phyloP scores from a whole-genome alignment of 2,797 vertebrate species.

The Nannoperca australis region DNA sequence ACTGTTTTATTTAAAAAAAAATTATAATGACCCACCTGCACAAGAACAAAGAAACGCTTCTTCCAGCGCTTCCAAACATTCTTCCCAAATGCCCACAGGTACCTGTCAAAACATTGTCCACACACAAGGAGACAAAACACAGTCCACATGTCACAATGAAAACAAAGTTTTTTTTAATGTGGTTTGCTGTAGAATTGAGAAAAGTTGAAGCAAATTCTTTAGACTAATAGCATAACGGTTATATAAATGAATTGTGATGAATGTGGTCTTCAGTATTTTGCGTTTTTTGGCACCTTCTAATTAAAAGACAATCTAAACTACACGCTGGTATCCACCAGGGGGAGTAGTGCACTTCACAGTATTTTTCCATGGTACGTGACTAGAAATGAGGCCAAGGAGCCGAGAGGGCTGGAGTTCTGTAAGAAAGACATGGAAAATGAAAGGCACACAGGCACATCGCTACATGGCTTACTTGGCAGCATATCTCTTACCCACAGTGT shows the following conservation, averaged over 20 bases:
- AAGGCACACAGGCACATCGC: slow-evolving; percentile 38
- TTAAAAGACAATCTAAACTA: slow-evolving; percentile 39
- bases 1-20: neutral
- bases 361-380: slow-evolving; percentile 76
- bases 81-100: slow-evolving; percentile 99
- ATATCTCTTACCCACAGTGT: slow-evolving; percentile 93
- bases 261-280: slow-evolving; percentile 4
- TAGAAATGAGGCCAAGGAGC: slow-evolving; percentile 81
- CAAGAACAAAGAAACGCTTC: slow-evolving; percentile 99
- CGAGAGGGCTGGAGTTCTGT: slow-evolving; percentile 60
- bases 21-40: slow-evolving; percentile 88
- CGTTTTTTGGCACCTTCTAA: slow-evolving; percentile 13
- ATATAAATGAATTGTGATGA: slow-evolving; percentile 6
- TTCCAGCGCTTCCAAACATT: slow-evolving; percentile 99
- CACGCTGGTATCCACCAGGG: slow-evolving; percentile 76
- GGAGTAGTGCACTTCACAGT: slow-evolving; percentile 76
- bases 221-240: neutral
- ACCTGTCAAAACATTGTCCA: slow-evolving; percentile 83
- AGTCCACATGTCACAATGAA: slow-evolving; percentile 4
- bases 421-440: slow-evolving; percentile 56
- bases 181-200: neutral
- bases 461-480: neutral
- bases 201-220: neutral
- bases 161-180: neutral
- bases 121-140: slow-evolving; percentile 38